Evolutionary conservation across 2,888 invertebrate genomes (phyloP).

Genomic region (Epinotia ramella): DNA sequence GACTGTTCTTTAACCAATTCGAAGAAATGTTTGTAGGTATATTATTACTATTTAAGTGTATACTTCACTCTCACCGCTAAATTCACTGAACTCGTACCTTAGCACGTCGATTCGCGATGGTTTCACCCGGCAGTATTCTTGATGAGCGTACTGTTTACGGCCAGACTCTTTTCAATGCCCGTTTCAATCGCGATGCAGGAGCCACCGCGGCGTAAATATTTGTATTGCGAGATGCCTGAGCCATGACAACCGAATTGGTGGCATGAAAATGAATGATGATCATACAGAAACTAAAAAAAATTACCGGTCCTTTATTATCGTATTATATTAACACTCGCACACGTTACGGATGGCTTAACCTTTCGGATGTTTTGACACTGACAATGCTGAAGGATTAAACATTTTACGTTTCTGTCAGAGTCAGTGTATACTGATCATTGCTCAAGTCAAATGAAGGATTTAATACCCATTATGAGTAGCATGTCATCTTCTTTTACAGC

Average conservation of each 20-base stretch:
- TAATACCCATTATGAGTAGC: too few relatives aligned
- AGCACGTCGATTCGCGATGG: background rate
- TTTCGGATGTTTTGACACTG: too few relatives aligned
- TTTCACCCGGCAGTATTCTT: background rate
- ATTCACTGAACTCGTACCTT: background rate
- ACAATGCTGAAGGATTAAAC: too few relatives aligned
- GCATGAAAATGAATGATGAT: background rate
- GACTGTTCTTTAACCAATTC: too few relatives aligned
- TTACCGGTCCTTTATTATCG: too few relatives aligned
- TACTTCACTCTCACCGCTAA: background rate
- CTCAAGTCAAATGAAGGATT: too few relatives aligned
- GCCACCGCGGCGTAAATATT: constrained; percentile 33
- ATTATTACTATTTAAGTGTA: background rate
- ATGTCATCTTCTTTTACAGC: too few relatives aligned
- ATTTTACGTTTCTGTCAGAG: too few relatives aligned
- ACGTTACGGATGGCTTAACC: too few relatives aligned
- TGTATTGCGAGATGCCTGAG: constrained; percentile 32
- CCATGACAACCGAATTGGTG: background rate
- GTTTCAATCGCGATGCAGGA: constrained; percentile 32
- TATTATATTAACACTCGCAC: too few relatives aligned
- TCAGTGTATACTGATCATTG: too few relatives aligned
- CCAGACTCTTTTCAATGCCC: constrained; percentile 16
- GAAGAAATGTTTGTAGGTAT: too few relatives aligned
- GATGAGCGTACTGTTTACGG: constrained; percentile 12
- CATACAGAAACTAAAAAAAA: background rate